Base-by-base conservation (phyloP, 2,113 vertebrate species). In the Colius striatus region DNA sequence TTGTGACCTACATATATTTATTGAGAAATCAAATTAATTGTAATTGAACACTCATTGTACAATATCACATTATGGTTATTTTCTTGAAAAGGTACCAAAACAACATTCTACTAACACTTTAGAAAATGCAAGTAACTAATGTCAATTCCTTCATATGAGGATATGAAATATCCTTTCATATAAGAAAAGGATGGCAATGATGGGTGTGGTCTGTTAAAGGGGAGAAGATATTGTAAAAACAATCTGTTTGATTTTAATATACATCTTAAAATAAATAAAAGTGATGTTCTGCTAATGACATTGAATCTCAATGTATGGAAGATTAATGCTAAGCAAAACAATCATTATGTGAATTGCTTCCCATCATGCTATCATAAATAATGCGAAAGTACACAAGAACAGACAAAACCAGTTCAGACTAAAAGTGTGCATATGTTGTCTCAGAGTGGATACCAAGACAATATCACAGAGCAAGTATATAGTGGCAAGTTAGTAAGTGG, bases 1-100 rank as follows among this genome's bases (percentile, higher is more conserved):
- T 97, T 90, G 98, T 99, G 60, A 99, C 97, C 99, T 99, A 97
- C 11, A 89, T 19, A 13, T 14, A 96, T 90, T 84, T 30, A 94
- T 92, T 77, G 43, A 93, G 23, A 95, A 94, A 80, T 38, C 93
- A 82, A 91, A 57, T 16, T 54, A 38, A 71, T 5, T 16, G 6
- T 60, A 63, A 38, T 38, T 38, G 36, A 83, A 73, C 9, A 73
- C 41, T 48, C 23, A 51, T 41, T 58, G 19, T 27, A 82, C 10
- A 71, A 47, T 6, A 13, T 68, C 58, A 68, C 11, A 54, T 48
- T 47, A 58, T 23, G 6, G 9, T 22, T 27, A 76, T 25, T 82
- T 87, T 91, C 47, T 82, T 79, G 45, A 53, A 51, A 77, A 62
- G 17, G 73, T 15, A 57, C 7, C 5, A 60, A 72, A 92, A 38